Conservation (phyloP, 2,888 invertebrate species). For the Hypolimnas misippus region DNA sequence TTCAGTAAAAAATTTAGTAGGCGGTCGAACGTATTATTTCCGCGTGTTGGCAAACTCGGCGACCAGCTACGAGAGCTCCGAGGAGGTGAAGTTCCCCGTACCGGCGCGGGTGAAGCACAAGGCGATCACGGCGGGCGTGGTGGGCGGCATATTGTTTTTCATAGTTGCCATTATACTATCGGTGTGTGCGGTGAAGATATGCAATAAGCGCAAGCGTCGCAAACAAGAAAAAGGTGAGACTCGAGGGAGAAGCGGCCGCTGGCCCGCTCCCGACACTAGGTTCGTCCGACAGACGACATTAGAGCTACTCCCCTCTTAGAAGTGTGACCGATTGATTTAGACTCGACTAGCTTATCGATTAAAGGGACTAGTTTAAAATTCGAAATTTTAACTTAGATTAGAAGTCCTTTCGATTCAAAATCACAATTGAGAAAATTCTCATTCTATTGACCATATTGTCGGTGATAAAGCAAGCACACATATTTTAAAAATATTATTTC, state of each 20-base stretch:
- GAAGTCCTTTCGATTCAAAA: background rate
- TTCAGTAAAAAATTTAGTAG: slow-evolving; percentile 95
- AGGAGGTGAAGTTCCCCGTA: slow-evolving; percentile 94
- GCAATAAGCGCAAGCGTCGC: slow-evolving; percentile 97
- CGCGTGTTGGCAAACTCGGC: slow-evolving; percentile 94
- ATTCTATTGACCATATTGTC: slow-evolving; percentile 62
- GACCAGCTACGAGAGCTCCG: slow-evolving; percentile 93
- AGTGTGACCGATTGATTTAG: slow-evolving; percentile 27
- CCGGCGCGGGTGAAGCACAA: slow-evolving; percentile 96
- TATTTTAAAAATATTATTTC: background rate
- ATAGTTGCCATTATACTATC: slow-evolving; percentile 98
- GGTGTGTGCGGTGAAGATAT: slow-evolving; percentile 98
- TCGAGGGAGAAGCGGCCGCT: slow-evolving; percentile 57
- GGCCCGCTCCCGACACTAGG: slow-evolving; percentile 56
- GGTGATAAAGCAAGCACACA: slow-evolving; percentile 56
- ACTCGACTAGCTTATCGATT: slow-evolving; percentile 18
- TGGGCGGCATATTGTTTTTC: slow-evolving; percentile 98
- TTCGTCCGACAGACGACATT: slow-evolving; percentile 27
- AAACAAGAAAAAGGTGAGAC: slow-evolving; percentile 98
- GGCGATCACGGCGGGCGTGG: slow-evolving; percentile 97
- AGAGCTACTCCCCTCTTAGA: slow-evolving; percentile 15
- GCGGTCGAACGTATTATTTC: slow-evolving; percentile 96
- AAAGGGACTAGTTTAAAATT: slow-evolving; percentile 11
- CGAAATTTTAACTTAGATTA: slow-evolving; percentile 13
- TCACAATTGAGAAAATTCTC: slow-evolving; percentile 19